Conservation (phyloP, 1,140 invertebrate genomes). For the Apocrypta bakeri region DNA sequence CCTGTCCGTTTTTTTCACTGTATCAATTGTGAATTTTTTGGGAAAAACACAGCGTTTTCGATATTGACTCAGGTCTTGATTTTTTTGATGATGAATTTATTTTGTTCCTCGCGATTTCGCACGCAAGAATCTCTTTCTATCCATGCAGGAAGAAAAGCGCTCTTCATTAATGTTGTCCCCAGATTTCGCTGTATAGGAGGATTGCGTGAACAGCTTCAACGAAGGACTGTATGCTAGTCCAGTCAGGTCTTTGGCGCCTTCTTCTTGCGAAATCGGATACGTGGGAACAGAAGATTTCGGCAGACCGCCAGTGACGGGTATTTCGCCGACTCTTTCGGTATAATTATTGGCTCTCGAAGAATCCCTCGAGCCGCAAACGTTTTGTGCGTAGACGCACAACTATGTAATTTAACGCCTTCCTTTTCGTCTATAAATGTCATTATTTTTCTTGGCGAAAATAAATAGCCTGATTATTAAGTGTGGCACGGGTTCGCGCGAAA, state of each 20-base stretch:
- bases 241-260: constrained; percentile 37
- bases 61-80: too few species aligned
- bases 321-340: constrained; percentile 11
- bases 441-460: constrained; percentile 24
- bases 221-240: neutral
- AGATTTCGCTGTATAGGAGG: neutral
- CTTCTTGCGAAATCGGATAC: constrained; percentile 35
- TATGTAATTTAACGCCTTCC: constrained; percentile 36
- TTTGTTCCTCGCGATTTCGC: neutral
- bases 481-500: neutral
- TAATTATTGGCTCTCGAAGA: constrained; percentile 22
- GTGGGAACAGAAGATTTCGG: constrained; percentile 42
- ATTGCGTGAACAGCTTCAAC: constrained; percentile 18
- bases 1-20: neutral
- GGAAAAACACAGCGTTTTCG: too few species aligned
- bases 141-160: neutral
- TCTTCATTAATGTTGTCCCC: constrained; percentile 19
- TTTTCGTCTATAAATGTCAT: constrained; percentile 22
- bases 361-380: neutral
- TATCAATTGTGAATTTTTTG: neutral
- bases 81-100: too few species aligned
- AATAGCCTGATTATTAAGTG: neutral
- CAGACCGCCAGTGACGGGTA: neutral
- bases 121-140: constrained; percentile 27
- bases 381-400: neutral